A percentile compares a stretch with the other conserved stretches of the same genome.
Conservation (phyloP, 2,888 invertebrate genomes). For the Eretmocerus hayati region DNA sequence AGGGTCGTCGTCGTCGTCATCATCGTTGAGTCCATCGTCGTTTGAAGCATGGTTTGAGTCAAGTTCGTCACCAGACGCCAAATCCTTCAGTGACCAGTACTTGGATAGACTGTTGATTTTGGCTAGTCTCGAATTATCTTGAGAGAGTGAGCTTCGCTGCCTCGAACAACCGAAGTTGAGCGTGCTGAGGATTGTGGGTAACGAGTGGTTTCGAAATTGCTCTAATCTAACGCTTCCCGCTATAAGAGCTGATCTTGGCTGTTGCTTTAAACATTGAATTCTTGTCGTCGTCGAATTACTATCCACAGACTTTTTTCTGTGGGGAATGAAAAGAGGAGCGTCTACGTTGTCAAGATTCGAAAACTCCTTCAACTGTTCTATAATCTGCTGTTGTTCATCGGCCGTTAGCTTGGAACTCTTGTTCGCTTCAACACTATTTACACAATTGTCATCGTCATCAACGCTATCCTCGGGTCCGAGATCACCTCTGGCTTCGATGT, state of each 20-base stretch:
- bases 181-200: slow-evolving; percentile 32
- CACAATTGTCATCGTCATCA: slow-evolving; percentile 6
- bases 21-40: slow-evolving; percentile 10
- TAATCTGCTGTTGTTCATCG: slow-evolving; percentile 37
- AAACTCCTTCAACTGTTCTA: slow-evolving; percentile 41
- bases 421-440: not conserved
- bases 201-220: slow-evolving; percentile 32
- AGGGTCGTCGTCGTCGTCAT: too few species aligned
- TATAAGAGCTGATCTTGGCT: too few species aligned
- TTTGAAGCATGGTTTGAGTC: slow-evolving; percentile 22
- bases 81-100: slow-evolving; percentile 38
- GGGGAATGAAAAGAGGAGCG: slow-evolving; percentile 34
- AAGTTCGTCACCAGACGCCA: slow-evolving; percentile 28
- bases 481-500: slow-evolving; percentile 30
- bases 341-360: slow-evolving; percentile 37
- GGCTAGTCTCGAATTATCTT: slow-evolving; percentile 19
- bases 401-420: slow-evolving; percentile 33
- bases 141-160: not conserved
- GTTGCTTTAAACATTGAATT: slow-evolving; percentile 15
- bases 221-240: slow-evolving; percentile 30
- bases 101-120: slow-evolving; percentile 36
- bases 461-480: slow-evolving; percentile 1
- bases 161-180: slow-evolving; percentile 23
- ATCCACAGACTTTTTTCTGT: slow-evolving; percentile 17
- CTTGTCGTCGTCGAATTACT: slow-evolving; percentile 24